Conservation (phyloP, 2,113 vertebrate genomes). For the Aplodontia rufa region DNA sequence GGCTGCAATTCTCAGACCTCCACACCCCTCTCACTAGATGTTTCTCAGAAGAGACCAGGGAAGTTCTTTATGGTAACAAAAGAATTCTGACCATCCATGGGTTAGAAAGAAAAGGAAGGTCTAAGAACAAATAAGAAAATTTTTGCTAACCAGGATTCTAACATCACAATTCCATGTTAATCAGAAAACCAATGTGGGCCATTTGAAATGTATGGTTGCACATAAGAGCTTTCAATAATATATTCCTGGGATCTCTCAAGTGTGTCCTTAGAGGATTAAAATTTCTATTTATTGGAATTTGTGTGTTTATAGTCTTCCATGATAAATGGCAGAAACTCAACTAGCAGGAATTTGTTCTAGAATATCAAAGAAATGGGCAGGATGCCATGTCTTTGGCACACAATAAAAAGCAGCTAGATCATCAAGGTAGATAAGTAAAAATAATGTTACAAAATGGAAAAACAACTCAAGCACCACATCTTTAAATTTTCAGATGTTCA, state of each 20-base stretch:
- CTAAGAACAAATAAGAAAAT: neutral
- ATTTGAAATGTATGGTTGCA: conserved; percentile 9
- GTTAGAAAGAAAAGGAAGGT: neutral
- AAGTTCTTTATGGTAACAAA: neutral
- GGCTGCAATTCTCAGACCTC: neutral
- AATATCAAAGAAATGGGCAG: conserved; percentile 59
- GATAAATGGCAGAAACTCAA: conserved; percentile 20
- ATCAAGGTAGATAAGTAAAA: conserved; percentile 56
- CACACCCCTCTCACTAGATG: neutral
- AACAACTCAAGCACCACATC: neutral
- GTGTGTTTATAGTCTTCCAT: neutral
- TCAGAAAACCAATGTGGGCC: neutral
- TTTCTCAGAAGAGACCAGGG: conserved; percentile 6
- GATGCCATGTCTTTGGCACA: neutral
- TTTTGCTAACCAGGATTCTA: neutral
- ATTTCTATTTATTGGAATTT: conserved; percentile 49
- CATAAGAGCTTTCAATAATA: neutral
- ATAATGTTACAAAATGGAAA: conserved; percentile 27
- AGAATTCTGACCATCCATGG: neutral
- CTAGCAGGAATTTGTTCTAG: neutral
- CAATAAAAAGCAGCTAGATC: neutral
- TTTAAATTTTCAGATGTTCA: conserved; percentile 28
- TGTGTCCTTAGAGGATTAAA: neutral
- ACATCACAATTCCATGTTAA: neutral
- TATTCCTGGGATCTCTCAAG: neutral